A percentile compares a stretch with the other conserved stretches of the same genome.
Conservation (phyloP, 2,888 invertebrate species). For the Drosophila picticornis region DNA sequence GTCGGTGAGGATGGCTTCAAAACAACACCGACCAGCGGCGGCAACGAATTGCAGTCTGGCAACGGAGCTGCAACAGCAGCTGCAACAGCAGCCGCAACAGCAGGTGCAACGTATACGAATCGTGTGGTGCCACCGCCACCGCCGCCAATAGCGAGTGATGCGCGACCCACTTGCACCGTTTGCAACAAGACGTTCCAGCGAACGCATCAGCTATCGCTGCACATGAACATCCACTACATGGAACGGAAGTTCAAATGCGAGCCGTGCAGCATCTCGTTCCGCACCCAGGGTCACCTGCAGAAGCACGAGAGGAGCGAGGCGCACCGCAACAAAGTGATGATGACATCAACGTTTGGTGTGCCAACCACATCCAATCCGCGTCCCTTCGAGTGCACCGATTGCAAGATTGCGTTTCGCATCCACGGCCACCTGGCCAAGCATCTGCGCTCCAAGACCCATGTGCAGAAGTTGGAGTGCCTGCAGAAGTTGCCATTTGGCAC, state of each 20-base stretch:
- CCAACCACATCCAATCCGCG: slow-evolving; percentile 95
- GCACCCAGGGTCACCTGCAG: slow-evolving; percentile 95
- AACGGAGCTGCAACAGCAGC: not conserved
- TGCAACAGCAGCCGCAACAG: not conserved
- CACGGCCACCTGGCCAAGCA: slow-evolving; percentile 99
- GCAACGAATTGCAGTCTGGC: slow-evolving; percentile 17
- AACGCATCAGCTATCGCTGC: slow-evolving; percentile 94
- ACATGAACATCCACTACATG: slow-evolving; percentile 98
- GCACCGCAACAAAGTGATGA: slow-evolving; percentile 96
- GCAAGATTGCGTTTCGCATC: slow-evolving; percentile 97
- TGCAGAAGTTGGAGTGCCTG: slow-evolving; percentile 95
- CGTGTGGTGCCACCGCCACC: slow-evolving; percentile 72
- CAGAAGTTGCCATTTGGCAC: slow-evolving; percentile 97
- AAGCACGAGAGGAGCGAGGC: slow-evolving; percentile 97
- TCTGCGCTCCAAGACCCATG: slow-evolving; percentile 97
- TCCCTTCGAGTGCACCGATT: slow-evolving; percentile 98
- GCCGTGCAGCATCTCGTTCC: slow-evolving; percentile 95
- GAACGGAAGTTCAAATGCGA: slow-evolving; percentile 96
- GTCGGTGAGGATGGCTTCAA: slow-evolving; percentile 88
- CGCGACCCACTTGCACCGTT: slow-evolving; percentile 92
- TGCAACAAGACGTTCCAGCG: slow-evolving; percentile 97
- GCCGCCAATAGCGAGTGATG: slow-evolving; percentile 86
- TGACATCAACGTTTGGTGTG: slow-evolving; percentile 94
- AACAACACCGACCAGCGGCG: slow-evolving; percentile 38
- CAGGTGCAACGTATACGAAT: slow-evolving; percentile 8